phyloP scores from a whole-genome alignment of 2,797 vertebrate genomes.

The Kryptolebias ocellatus region DNA sequence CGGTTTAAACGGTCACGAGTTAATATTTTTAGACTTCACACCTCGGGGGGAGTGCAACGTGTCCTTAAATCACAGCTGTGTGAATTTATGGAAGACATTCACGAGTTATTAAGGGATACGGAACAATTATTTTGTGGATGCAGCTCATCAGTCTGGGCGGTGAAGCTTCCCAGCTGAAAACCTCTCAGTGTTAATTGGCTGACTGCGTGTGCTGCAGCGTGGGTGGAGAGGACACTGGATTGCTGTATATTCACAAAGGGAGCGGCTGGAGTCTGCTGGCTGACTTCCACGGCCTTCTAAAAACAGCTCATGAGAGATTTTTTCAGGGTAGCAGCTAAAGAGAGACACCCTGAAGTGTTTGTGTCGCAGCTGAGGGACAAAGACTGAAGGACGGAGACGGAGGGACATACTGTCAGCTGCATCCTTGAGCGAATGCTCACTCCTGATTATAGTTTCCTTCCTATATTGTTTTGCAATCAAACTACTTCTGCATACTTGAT shows the following conservation, averaged over 20 bases:
- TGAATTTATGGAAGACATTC: conserved; percentile 18
- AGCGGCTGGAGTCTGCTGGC: conserved; percentile 35
- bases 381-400: not conserved
- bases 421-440: not conserved
- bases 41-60: conserved; percentile 7
- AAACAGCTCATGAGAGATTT: conserved; percentile 48
- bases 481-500: too few species aligned
- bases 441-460: too few species aligned
- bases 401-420: not conserved
- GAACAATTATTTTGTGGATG: not conserved
- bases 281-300: conserved; percentile 43
- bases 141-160: not conserved
- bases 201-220: conserved; percentile 14
- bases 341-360: conserved; percentile 12
- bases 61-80: conserved; percentile 21
- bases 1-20: conserved; percentile 16
- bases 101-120: not conserved
- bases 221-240: conserved; percentile 28
- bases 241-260: conserved; percentile 28
- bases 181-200: conserved; percentile 6
- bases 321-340: conserved; percentile 45
- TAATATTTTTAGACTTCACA: conserved; percentile 15
- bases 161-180: conserved; percentile 5
- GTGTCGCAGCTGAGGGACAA: not conserved
- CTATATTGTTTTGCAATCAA: too few species aligned